These are phyloP conservation scores for Zonitis immaculata DNA, from an alignment of 2,888 invertebrate genomes.

Conservation along the genomic window DNA sequence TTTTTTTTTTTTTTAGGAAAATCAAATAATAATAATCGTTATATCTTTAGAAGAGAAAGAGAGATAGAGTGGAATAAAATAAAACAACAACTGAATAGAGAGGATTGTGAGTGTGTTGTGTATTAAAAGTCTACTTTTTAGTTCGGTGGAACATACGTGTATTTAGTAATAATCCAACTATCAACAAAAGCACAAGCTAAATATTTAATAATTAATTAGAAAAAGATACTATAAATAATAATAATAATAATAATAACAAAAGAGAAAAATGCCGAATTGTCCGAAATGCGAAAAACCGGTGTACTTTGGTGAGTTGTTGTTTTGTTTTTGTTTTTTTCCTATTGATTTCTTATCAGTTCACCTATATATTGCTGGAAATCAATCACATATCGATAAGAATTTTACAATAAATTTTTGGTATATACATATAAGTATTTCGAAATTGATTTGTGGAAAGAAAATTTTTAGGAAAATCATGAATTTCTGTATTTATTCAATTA, in stretches of 20 bases:
- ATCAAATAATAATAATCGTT: too few species aligned
- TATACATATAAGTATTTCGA: too few species aligned
- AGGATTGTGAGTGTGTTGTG: background rate
- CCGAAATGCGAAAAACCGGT: conserved; percentile 59
- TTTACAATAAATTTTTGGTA: too few species aligned
- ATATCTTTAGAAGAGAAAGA: background rate
- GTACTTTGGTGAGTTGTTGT: conserved; percentile 53
- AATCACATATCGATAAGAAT: too few species aligned
- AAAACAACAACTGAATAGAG: background rate
- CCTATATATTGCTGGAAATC: too few species aligned
- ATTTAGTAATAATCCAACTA: background rate
- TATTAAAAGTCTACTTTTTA: background rate
- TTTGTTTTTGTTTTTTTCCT: background rate
- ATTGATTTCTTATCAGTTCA: too few species aligned
- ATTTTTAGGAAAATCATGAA: too few species aligned
- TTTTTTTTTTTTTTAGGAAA: too few species aligned
- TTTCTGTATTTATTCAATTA: too few species aligned
- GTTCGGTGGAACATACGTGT: background rate
- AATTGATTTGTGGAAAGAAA: too few species aligned
- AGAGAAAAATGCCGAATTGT: conserved; percentile 60
- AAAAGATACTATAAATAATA: background rate
- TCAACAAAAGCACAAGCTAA: background rate
- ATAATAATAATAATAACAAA: conserved; percentile 11
- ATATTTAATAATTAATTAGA: background rate
- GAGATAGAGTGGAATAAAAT: background rate